phyloP scores from a whole-genome alignment of 2,888 invertebrate species.

The Melitaea athalia region DNA sequence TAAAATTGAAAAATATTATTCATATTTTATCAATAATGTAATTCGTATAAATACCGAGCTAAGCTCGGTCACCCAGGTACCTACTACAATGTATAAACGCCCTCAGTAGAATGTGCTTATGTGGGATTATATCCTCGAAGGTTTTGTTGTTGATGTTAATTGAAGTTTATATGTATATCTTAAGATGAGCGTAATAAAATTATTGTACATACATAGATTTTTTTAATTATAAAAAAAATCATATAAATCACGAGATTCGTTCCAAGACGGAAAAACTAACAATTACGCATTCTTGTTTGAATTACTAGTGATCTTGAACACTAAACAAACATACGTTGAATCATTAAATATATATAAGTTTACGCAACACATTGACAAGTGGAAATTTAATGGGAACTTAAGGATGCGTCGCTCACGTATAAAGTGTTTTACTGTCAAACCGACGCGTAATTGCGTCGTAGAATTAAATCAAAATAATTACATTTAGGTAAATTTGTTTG shows the following conservation, averaged over 20 bases:
- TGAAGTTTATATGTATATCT: no score
- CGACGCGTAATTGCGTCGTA: not conserved
- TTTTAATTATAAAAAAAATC: not conserved
- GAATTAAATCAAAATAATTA: not conserved
- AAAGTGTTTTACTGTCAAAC: slow-evolving; percentile 7
- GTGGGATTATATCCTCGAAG: no score
- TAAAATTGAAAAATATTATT: no score
- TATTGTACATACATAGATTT: not conserved
- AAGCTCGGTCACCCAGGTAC: no score
- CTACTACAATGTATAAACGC: no score
- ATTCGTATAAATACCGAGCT: no score
- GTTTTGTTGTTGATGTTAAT: no score
- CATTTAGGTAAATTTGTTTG: no score
- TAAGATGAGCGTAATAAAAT: no score
- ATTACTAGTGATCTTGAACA: slow-evolving; percentile 7
- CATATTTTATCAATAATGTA: no score
- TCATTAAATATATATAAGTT: slow-evolving; percentile 13
- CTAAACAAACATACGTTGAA: not conserved
- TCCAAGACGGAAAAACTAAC: not conserved
- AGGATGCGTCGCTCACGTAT: not conserved
- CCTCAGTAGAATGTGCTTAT: no score
- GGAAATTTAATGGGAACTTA: slow-evolving; percentile 11
- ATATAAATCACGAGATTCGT: not conserved
- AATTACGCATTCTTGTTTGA: not conserved
- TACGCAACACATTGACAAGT: slow-evolving; percentile 12